Conservation (phyloP, 2,113 vertebrate genomes). For the Pitta sordida region DNA sequence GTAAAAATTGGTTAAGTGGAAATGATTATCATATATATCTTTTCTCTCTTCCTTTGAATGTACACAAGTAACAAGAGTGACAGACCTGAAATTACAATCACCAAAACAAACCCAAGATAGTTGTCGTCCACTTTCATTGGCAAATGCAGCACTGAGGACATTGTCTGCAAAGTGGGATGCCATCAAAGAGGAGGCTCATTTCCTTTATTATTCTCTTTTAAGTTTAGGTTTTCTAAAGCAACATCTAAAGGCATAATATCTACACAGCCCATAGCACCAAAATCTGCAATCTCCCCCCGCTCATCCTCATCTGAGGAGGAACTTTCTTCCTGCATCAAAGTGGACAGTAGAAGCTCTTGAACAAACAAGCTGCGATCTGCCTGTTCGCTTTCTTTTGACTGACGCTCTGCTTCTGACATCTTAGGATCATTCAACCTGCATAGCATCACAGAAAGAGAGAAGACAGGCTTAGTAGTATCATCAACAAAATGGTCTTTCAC, state of each 20-base stretch:
- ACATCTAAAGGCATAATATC: slow-evolving; percentile 99
- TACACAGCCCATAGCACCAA: slow-evolving; percentile 99
- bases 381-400: slow-evolving; percentile 89
- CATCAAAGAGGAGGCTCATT: slow-evolving; percentile 99
- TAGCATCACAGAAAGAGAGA: slow-evolving; percentile 9
- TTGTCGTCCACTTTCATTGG: slow-evolving; percentile 97
- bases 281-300: slow-evolving; percentile 93
- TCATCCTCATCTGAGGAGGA: slow-evolving; percentile 98
- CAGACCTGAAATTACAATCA: slow-evolving; percentile 99
- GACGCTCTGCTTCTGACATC: slow-evolving; percentile 92
- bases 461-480: neutral
- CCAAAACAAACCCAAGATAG: slow-evolving; percentile 90
- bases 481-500: neutral
- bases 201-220: slow-evolving; percentile 93
- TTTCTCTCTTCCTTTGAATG: slow-evolving; percentile 89
- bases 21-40: slow-evolving; percentile 93
- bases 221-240: slow-evolving; percentile 98
- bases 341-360: slow-evolving; percentile 95
- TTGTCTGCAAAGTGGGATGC: slow-evolving; percentile 91
- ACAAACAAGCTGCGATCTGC: slow-evolving; percentile 95
- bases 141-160: slow-evolving; percentile 99
- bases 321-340: slow-evolving; percentile 92
- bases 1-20: slow-evolving; percentile 91
- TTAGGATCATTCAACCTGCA: slow-evolving; percentile 93
- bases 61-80: slow-evolving; percentile 98